Percentiles rank a stretch among this genome's conserved stretches.
phyloP scores from a whole-genome alignment of 2,888 invertebrate species.

The Drosophila lutescens region DNA sequence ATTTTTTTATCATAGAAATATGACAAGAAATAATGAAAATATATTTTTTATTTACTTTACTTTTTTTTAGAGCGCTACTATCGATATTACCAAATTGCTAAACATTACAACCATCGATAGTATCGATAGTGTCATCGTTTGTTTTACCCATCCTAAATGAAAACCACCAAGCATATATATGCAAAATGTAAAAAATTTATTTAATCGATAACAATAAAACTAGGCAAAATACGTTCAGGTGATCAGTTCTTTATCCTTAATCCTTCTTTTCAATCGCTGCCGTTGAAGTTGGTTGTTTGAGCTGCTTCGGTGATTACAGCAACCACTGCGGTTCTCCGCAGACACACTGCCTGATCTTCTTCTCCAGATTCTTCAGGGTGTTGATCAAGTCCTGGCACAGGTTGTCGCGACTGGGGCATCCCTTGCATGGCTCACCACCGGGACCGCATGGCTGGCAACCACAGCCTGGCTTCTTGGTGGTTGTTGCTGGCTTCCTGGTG shows the following conservation, averaged over 20 bases:
- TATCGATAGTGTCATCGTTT: too few relatives aligned
- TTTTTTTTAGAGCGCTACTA: too few relatives aligned
- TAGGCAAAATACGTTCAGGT: constrained; percentile 1
- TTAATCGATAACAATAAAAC: constrained; percentile 15
- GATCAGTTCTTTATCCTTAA: constrained; percentile 7
- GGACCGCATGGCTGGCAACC: constrained; percentile 43
- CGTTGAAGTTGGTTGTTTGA: background rate
- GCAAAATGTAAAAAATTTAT: constrained; percentile 8
- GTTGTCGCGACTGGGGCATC: constrained; percentile 5
- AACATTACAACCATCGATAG: too few relatives aligned
- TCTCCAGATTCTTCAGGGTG: background rate
- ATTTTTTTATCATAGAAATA: too few relatives aligned
- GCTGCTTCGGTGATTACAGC: background rate
- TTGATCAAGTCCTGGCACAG: constrained; percentile 21
- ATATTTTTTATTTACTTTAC: too few relatives aligned
- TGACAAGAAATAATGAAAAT: too few relatives aligned
- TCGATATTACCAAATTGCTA: too few relatives aligned
- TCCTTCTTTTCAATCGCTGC: background rate
- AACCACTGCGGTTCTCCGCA: constrained; percentile 15
- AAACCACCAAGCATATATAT: background rate
- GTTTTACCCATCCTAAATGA: background rate
- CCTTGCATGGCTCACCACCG: constrained; percentile 19
- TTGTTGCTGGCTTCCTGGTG: background rate
- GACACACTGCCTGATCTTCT: constrained; percentile 30
- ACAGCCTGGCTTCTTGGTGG: background rate